Evolutionary conservation across 1,140 invertebrate genomes (phyloP).

Genomic region (Drosophila prosaltans): DNA sequence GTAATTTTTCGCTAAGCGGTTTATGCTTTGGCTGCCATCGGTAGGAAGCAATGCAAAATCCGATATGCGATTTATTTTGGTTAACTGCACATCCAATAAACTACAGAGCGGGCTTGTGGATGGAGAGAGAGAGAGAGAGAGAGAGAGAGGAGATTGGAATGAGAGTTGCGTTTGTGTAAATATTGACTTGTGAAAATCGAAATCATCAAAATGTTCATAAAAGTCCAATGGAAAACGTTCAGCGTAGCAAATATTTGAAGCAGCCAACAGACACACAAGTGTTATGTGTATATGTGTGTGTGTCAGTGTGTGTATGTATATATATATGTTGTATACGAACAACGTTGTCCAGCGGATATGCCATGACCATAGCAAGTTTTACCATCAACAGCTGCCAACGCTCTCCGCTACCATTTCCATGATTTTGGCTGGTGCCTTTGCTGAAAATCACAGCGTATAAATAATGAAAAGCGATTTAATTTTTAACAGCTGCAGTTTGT

Average conservation of each 20-base stretch:
- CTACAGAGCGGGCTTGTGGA: slow-evolving; percentile 19
- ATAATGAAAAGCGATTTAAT: slow-evolving; percentile 78
- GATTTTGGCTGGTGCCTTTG: slow-evolving; percentile 4
- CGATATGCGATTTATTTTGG: slow-evolving; percentile 80
- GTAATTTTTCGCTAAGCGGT: slow-evolving; percentile 76
- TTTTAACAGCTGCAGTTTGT: slow-evolving; percentile 65
- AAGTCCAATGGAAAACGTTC: slow-evolving; percentile 68
- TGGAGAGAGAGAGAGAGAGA: no score
- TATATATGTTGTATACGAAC: not conserved
- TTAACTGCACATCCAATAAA: slow-evolving; percentile 80
- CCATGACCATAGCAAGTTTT: slow-evolving; percentile 46
- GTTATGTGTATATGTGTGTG: slow-evolving; percentile 7
- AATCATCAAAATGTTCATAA: slow-evolving; percentile 79
- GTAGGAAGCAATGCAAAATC: slow-evolving; percentile 42
- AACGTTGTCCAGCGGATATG: slow-evolving; percentile 33
- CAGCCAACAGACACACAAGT: slow-evolving; percentile 60
- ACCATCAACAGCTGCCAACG: slow-evolving; percentile 26
- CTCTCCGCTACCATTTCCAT: slow-evolving; percentile 4
- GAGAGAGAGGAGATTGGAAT: not conserved
- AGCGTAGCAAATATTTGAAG: slow-evolving; percentile 70
- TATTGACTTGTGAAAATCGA: slow-evolving; percentile 78
- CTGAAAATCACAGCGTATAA: slow-evolving; percentile 71
- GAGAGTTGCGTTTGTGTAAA: slow-evolving; percentile 53
- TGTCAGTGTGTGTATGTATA: not conserved
- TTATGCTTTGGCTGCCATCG: slow-evolving; percentile 45